Percentiles rank a stretch among this genome's conserved stretches.
Conservation (phyloP, 2,113 vertebrate species). For the Oceanodroma tethys region DNA sequence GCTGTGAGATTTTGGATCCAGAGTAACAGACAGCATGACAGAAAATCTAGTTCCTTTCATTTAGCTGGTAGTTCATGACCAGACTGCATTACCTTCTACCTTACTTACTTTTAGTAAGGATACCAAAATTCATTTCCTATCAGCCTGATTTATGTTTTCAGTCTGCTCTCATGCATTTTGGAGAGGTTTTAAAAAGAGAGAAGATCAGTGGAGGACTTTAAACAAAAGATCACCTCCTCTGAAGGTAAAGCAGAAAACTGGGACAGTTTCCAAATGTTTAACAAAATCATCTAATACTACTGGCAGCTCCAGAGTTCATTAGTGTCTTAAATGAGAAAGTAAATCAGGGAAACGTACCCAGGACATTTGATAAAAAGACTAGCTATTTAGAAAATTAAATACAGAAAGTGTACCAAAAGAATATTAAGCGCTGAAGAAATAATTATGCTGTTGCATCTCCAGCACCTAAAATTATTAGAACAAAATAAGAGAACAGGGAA, state of each 20-base stretch:
- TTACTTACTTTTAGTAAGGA: not conserved
- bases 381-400: conserved; percentile 31
- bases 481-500: not conserved
- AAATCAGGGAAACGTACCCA: conserved; percentile 36
- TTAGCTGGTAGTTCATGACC: not conserved
- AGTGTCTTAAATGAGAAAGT: conserved; percentile 45
- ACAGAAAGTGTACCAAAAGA: conserved; percentile 27
- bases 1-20: not conserved
- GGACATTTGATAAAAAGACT: not conserved
- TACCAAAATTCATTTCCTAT: conserved; percentile 8
- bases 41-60: not conserved
- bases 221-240: conserved; percentile 60
- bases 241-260: conserved; percentile 74
- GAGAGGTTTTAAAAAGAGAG: conserved; percentile 58
- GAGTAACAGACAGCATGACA: not conserved
- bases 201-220: conserved; percentile 64
- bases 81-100: conserved; percentile 15
- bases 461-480: not conserved
- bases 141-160: conserved; percentile 38
- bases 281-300: conserved; percentile 64
- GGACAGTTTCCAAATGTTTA: conserved; percentile 70
- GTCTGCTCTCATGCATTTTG: conserved; percentile 46
- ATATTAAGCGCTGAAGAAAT: not conserved
- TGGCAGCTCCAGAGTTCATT: conserved; percentile 64
- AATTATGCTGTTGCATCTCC: not conserved